Base-by-base conservation (phyloP, 2,888 invertebrate species). In the Augochlorella aurata region DNA sequence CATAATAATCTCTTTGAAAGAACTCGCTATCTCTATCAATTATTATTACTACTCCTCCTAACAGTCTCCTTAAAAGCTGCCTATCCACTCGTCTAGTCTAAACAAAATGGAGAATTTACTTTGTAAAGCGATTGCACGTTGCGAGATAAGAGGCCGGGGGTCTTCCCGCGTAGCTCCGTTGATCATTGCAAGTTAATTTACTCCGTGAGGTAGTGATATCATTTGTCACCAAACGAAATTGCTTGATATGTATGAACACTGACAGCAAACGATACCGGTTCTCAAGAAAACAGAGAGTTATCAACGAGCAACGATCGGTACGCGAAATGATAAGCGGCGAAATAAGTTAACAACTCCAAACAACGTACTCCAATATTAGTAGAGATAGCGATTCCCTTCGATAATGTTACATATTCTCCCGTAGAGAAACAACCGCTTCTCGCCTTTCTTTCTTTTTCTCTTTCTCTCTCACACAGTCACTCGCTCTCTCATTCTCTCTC, bases 1-100 rank as follows among this genome's bases (percentile, higher is more conserved):
- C 86, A 84, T 82, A 85, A 88, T 86, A 85, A 86, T 85, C 82
- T 87, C 84, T 81, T 63, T 81, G 81, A 88, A 82, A 86, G 88
- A 84, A 81, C 79, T 84, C 87, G 85, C 88, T 86, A 88, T 70
- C 86, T 83, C 85, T 82, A 81, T 54, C 81, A 83, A 81, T 83
- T 71, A 73, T 74, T 52, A 21, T 18, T 71, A 50, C 44, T 72
- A 72, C 49, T 44, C 14, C 54, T 44, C 12, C 29, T 70, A 58
- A 58, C 29, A 63, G 29, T 74, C 54, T 61, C 2, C 38, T 70
- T 61, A 45, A 18, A 65, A 73, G 50, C 65, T 49, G 72, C 38
- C 49, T 61, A 29, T 4, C 14, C 73, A 18, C 29, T 50, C 21
- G 21, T 44, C 50, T 38, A 66, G 52, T 66, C 16, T 66, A 24